These are phyloP conservation scores for Esox masquinongy DNA, from an alignment of 2,797 vertebrate species.

Conservation along the genomic window DNA sequence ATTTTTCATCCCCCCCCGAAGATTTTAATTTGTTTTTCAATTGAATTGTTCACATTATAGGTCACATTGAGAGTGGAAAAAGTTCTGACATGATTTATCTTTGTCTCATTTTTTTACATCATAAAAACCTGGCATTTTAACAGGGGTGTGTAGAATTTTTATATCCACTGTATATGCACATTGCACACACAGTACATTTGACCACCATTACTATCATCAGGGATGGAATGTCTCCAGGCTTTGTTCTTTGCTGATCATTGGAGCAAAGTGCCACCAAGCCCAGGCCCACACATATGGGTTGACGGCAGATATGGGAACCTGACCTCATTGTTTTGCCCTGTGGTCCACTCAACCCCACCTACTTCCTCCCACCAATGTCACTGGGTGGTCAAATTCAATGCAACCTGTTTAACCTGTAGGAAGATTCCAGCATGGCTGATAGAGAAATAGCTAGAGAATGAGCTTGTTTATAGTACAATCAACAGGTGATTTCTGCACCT, in stretches of 20 bases:
- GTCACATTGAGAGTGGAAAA: no score
- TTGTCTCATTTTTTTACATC: no score
- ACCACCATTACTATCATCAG: no score
- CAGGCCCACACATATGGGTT: not conserved
- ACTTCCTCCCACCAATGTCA: not conserved
- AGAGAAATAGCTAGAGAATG: not conserved
- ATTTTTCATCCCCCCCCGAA: no score
- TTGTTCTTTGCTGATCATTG: not conserved
- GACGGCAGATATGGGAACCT: not conserved
- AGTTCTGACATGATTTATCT: no score
- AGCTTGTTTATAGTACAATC: no score
- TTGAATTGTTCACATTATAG: no score
- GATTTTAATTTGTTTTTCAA: no score
- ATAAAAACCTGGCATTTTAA: no score
- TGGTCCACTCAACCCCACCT: not conserved
- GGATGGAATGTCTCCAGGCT: not conserved
- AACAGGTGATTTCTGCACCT: not conserved
- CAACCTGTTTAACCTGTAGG: not conserved
- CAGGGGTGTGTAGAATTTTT: no score
- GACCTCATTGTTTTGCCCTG: not conserved
- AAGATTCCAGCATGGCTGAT: slow-evolving; percentile 5
- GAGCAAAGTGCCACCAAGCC: not conserved
- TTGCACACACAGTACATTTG: no score
- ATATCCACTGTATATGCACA: no score
- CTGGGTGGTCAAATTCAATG: not conserved